These are phyloP conservation scores for Oceanites oceanicus DNA, from an alignment of 2,113 vertebrate species.

Conservation along the genomic window DNA sequence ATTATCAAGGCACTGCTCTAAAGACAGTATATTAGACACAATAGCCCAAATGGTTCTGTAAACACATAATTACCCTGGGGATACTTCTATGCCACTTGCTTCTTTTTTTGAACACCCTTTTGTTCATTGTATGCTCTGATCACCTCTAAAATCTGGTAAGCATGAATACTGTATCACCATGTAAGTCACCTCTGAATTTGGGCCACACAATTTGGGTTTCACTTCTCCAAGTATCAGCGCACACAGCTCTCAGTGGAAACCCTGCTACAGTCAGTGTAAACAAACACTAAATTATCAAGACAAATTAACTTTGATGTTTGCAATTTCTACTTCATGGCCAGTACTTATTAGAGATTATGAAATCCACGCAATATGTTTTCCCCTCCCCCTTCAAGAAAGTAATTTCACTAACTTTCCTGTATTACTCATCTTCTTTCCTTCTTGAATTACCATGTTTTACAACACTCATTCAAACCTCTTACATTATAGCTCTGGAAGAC, in stretches of 20 bases:
- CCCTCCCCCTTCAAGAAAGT: background rate
- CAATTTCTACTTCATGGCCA: background rate
- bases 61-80: background rate
- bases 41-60: constrained; percentile 19
- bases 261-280: background rate
- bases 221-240: background rate
- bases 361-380: background rate
- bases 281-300: background rate
- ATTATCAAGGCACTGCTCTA: constrained; percentile 47
- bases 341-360: background rate
- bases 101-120: background rate
- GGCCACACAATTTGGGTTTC: background rate
- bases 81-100: background rate
- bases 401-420: background rate
- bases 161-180: background rate
- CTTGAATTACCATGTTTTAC: background rate
- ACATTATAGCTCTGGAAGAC: constrained; percentile 16
- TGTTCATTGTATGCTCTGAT: background rate
- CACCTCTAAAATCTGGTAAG: background rate
- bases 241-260: background rate
- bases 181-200: background rate
- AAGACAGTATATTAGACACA: constrained; percentile 21
- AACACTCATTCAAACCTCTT: background rate
- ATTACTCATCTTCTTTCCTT: background rate
- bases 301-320: background rate